Evolutionary conservation across 2,797 vertebrate genomes (phyloP), one percentile per base, ranked within the genome.

Genomic region (Intellagama lesueurii): DNA sequence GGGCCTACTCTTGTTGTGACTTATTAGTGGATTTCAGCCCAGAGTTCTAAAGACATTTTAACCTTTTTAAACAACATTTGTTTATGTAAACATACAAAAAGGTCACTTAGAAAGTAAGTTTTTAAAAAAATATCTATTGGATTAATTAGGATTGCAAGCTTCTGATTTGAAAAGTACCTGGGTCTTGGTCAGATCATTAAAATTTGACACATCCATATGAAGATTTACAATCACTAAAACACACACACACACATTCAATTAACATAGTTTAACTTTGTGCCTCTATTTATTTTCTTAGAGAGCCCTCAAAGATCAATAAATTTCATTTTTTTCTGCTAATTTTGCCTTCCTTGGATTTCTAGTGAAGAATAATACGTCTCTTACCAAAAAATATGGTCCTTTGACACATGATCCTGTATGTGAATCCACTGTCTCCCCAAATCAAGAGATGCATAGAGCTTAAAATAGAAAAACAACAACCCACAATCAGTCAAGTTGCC

Each of bases 331-430:
- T 44, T 35, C 83, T n/a, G 47, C 83, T n/a, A 80, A 1, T 66
- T 81, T 44, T 0, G 0, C 6, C 77, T 8, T 35, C 87, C 26
- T 66, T 83, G 56, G 90, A 80, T 86, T 83, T 69, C 77, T 83
- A 85, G 60, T 75, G 11, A 81, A 64, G 1, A 88, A 56, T 5
- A 80, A 14, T 86, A 75, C 30, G 0, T 0, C 32, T 81, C 97
- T 97, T 95, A 99, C 99, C 99, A 99, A 97, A 98, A 99, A 85
- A 99, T 96, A 87, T 96, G 97, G 92, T 99, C 99, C 95, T 99
- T 99, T 91, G 98, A 98, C 92, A 99, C 98, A 32, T 96, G 97
- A 90, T 99, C 98, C 95, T 98, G 98, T 19, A 99, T 96, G 75
- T 98, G 96, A 7, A 94, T 97, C 99, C 99, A 99, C 95, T 97